Conservation (phyloP, 2,888 invertebrate species). For the Coecobrya sp. region DNA sequence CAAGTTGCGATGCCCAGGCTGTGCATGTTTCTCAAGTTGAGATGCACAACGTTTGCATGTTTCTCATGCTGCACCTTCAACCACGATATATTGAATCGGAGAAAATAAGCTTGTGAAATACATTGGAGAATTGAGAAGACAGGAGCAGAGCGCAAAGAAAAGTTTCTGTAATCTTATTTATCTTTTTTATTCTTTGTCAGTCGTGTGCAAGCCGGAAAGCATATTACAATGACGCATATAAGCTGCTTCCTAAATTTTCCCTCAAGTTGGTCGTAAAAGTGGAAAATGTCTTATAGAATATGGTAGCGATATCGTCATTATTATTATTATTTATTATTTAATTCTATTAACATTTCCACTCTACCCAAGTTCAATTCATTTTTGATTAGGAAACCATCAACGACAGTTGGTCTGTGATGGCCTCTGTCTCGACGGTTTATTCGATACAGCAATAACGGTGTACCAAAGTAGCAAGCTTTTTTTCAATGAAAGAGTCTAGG, state of each 20-base stretch:
- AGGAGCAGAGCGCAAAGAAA: not conserved
- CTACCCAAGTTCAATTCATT: constrained; percentile 12
- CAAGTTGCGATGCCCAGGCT: too few relatives aligned
- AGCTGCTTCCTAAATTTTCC: not conserved
- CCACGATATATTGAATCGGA: not conserved
- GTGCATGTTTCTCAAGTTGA: too few relatives aligned
- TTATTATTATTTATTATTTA: constrained; percentile 4
- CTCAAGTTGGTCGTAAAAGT: not conserved
- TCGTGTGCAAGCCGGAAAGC: not conserved
- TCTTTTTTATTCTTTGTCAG: constrained; percentile 12
- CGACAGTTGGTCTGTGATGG: not conserved
- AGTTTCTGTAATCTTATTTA: not conserved
- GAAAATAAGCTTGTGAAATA: not conserved
- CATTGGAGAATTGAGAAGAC: not conserved
- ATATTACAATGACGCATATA: not conserved
- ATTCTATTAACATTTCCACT: not conserved
- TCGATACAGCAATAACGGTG: not conserved
- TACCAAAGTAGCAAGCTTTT: not conserved
- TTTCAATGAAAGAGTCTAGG: not conserved
- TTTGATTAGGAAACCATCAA: not conserved
- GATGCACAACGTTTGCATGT: too few relatives aligned
- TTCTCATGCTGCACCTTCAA: too few relatives aligned
- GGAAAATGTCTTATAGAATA: not conserved
- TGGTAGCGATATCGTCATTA: constrained; percentile 2
- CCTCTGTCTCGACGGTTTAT: not conserved